Conservation (phyloP, 53 echinoderm and acorn worm genomes). For the Pentamera pediparva region DNA sequence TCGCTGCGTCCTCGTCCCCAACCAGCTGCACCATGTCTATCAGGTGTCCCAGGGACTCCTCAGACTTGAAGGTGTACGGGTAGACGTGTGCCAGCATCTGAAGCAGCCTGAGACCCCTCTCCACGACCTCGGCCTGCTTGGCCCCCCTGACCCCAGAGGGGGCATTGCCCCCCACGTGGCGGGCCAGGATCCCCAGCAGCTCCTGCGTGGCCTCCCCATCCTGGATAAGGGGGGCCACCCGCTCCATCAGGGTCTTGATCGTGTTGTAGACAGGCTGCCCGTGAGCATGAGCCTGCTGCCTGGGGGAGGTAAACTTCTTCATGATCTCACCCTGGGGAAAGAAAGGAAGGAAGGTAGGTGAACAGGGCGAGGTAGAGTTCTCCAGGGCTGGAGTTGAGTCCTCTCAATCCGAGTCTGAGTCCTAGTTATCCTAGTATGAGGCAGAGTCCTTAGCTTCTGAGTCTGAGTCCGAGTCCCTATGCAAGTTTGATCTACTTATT, state of each 20-base stretch:
- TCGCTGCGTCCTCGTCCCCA: slow-evolving; percentile 60
- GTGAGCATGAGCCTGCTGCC: slow-evolving; percentile 29
- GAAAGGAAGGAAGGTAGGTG: not conserved
- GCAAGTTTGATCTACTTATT: no score
- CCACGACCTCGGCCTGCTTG: slow-evolving; percentile 43
- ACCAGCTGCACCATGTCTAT: slow-evolving; percentile 62
- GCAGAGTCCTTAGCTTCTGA: no score
- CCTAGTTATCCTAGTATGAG: no score
- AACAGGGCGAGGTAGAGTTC: not conserved
- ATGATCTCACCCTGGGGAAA: slow-evolving; percentile 73
- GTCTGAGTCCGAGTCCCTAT: no score
- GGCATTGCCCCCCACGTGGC: slow-evolving; percentile 57
- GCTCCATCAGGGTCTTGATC: slow-evolving; percentile 84
- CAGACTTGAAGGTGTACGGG: slow-evolving; percentile 74
- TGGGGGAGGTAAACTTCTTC: slow-evolving; percentile 84
- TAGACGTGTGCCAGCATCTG: slow-evolving; percentile 80
- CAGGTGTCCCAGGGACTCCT: slow-evolving; percentile 56
- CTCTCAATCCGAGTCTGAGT: no score
- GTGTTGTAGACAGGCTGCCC: slow-evolving; percentile 71
- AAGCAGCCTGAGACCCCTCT: slow-evolving; percentile 68
- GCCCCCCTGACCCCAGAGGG: slow-evolving; percentile 62
- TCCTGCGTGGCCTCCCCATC: slow-evolving; percentile 69
- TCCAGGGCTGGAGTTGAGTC: no score
- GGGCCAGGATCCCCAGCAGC: slow-evolving; percentile 57
- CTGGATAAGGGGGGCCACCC: slow-evolving; percentile 80